These are phyloP conservation scores for Boloria euphrosyne DNA, from an alignment of 2,888 invertebrate genomes.

Conservation along the genomic window DNA sequence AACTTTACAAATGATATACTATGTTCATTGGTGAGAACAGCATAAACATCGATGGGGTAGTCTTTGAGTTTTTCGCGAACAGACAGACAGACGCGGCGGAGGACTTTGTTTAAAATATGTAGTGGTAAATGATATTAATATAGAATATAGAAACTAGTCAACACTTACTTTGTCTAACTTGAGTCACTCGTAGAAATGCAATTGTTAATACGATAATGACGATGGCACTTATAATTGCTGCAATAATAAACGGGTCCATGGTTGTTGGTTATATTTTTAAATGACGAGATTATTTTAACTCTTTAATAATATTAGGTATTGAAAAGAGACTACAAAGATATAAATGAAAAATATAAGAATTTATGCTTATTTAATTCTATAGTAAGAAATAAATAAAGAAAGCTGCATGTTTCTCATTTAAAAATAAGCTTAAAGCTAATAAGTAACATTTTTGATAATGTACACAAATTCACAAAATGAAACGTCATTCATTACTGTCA, in stretches of 20 bases:
- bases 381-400: neutral
- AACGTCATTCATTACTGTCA: constrained; percentile 14
- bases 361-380: neutral
- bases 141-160: neutral
- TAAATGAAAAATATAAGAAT: neutral
- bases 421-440: neutral
- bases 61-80: too few species aligned
- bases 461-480: neutral
- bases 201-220: constrained; percentile 62
- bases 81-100: too few species aligned
- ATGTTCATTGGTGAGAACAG: too few species aligned
- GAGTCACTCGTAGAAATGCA: constrained; percentile 61
- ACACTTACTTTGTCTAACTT: constrained; percentile 62
- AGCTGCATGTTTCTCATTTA: neutral
- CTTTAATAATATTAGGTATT: neutral
- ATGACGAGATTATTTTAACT: constrained; percentile 1
- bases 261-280: constrained; percentile 27
- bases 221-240: constrained; percentile 69
- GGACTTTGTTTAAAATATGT: too few species aligned
- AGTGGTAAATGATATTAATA: too few species aligned
- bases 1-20: too few species aligned
- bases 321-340: constrained; percentile 5
- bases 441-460: constrained; percentile 18
- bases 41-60: too few species aligned
- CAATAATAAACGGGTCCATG: constrained; percentile 75